Evolutionary conservation across 2,888 invertebrate species (phyloP).

Genomic region (Aphidius colemani): DNA sequence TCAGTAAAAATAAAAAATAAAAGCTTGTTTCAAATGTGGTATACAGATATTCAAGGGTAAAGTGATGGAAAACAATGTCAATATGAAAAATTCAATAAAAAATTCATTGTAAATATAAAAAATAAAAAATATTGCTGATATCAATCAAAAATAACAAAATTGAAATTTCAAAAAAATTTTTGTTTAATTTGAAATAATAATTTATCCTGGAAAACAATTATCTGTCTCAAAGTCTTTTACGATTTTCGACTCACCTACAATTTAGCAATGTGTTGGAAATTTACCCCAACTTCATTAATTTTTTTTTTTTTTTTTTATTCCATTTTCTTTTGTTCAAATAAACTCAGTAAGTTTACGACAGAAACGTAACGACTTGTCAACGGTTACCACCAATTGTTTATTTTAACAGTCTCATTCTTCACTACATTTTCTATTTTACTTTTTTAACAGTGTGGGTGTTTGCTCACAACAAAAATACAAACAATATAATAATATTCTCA

Average conservation of each 20-base stretch:
- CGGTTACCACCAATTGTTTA: conserved; percentile 27
- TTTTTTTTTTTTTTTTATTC: background rate
- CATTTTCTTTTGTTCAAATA: background rate
- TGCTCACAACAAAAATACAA: no score
- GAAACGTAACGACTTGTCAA: conserved; percentile 10
- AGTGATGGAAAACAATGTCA: background rate
- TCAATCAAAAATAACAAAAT: no score
- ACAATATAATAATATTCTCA: no score
- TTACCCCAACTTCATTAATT: background rate
- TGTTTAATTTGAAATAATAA: background rate
- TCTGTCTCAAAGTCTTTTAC: background rate
- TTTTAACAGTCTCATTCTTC: conserved; percentile 7
- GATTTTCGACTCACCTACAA: background rate
- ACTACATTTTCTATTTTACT: background rate
- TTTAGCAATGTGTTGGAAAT: background rate
- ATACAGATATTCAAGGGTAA: background rate
- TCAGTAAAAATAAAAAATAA: background rate
- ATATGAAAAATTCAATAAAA: background rate
- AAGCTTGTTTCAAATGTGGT: background rate
- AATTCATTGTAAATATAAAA: background rate
- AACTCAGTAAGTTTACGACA: background rate
- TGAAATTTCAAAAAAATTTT: no score
- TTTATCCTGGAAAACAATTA: no score
- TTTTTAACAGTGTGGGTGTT: background rate
- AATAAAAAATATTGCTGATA: background rate